Evolutionary conservation across 2,113 vertebrate genomes (phyloP).

Genomic region (Ceyx margarethae): DNA sequence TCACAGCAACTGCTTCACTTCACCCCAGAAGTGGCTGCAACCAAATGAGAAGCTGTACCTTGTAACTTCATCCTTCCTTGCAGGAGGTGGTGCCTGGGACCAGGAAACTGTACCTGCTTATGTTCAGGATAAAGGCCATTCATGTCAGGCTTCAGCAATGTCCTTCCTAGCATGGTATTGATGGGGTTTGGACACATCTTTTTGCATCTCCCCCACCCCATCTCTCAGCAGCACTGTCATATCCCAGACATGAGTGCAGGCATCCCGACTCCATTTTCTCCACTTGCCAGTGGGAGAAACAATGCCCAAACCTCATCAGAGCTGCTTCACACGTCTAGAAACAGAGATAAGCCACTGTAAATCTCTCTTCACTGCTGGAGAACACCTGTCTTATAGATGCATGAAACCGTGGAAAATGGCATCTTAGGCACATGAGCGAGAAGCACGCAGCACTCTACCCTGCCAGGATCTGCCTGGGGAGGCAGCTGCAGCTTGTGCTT

Average conservation of each 20-base stretch:
- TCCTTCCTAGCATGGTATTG: background rate
- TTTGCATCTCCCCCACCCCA: background rate
- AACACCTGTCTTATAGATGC: background rate
- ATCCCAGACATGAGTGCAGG: background rate
- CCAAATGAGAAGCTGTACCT: background rate
- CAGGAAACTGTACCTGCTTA: accelerated
- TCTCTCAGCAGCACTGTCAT: accelerated
- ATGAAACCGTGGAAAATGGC: background rate
- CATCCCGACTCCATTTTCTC: background rate
- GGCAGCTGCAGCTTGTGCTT: background rate
- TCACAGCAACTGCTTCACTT: accelerated
- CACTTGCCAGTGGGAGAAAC: background rate
- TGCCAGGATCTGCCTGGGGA: background rate
- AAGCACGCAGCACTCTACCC: accelerated
- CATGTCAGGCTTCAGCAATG: background rate
- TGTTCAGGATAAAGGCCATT: background rate
- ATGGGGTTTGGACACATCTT: background rate
- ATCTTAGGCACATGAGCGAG: background rate
- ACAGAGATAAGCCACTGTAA: background rate
- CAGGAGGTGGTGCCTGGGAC: background rate
- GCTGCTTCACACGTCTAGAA: background rate
- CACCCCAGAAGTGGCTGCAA: background rate
- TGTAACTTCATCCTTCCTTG: background rate
- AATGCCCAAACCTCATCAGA: background rate
- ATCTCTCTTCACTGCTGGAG: background rate